These are phyloP conservation scores for Conopomorpha cramerella DNA, from an alignment of 1,140 invertebrate genomes.

Conservation along the genomic window DNA sequence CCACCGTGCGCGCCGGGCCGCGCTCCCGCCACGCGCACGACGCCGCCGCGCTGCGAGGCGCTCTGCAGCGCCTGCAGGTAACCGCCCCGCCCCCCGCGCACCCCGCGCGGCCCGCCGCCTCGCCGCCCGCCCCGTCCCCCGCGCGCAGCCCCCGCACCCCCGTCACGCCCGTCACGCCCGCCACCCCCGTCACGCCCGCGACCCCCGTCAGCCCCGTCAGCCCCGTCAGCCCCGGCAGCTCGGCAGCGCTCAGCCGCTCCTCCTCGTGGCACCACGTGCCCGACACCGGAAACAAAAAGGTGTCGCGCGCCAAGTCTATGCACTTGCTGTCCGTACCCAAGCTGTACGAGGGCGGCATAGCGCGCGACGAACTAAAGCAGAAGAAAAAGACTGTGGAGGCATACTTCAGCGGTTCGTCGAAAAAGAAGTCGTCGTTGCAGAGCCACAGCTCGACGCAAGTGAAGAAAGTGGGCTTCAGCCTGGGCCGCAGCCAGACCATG, in stretches of 20 bases:
- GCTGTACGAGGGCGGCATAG: slow-evolving; percentile 78
- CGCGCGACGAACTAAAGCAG: slow-evolving; percentile 70
- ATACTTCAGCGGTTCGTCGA: slow-evolving; percentile 67
- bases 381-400: slow-evolving; percentile 80
- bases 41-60: slow-evolving; percentile 51
- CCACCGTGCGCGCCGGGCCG: slow-evolving; percentile 56
- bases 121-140: slow-evolving; percentile 3
- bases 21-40: slow-evolving; percentile 40
- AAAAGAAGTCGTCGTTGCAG: slow-evolving; percentile 16
- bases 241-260: slow-evolving; percentile 72
- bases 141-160: slow-evolving; percentile 20
- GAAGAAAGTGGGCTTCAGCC: slow-evolving; percentile 55
- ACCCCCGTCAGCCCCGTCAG: no score
- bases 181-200: slow-evolving; percentile 29
- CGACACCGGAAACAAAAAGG: slow-evolving; percentile 30
- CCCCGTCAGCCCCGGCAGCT: slow-evolving; percentile 28
- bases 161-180: slow-evolving; percentile 26
- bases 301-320: slow-evolving; percentile 72
- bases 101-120: slow-evolving; percentile 4
- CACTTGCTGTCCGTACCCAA: slow-evolving; percentile 72
- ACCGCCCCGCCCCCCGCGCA: slow-evolving; percentile 6
- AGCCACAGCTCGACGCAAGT: slow-evolving; percentile 37
- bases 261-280: slow-evolving; percentile 78
- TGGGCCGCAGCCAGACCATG: slow-evolving; percentile 76
- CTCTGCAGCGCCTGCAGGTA: slow-evolving; percentile 27